Evolutionary conservation across 2,113 vertebrate species (phyloP), one percentile per base, ranked within the genome.

Genomic region (Brevimyrus niger): DNA sequence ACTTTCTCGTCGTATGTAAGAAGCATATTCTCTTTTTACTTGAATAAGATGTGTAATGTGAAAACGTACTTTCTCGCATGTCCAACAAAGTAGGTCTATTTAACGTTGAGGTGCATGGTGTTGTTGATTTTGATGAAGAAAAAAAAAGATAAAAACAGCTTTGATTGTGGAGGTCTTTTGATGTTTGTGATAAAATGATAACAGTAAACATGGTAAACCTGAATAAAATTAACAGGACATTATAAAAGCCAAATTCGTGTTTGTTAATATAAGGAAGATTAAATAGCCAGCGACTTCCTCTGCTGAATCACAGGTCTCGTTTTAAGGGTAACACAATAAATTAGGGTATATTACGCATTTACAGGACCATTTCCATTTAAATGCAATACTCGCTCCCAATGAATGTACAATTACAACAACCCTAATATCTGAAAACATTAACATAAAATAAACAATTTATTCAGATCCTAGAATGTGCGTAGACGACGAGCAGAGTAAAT

Each of bases 41-140:
- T 98, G 97, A 98, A 98, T 95, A 96, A 97, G 97, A 94, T 95
- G 95, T 96, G 95, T 98, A 95, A 96, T 96, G 97, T 97, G 96
- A 97, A 97, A 96, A 94, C 93, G 94, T 91, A 93, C 96, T 94
- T 92, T 95, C 95, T 96, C 96, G 98, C 97, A 98, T 98, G 98
- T 96, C 94, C 94, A 94, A 94, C 95, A 94, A 95, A 94, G 95
- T 96, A 92, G 93, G 53, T 91, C 89, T 94, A 92, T 95, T 95
- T 95, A 94, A 95, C 95, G 95, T 96, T 95, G 95, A 97, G 96
- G 96, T 97, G 97, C 96, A 97, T 97, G 97, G 96, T 97, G 96
- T 97, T 96, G 95, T 97, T 94, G 92, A 91, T 94, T 92, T 91
- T 92, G 89, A 91, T 93, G 92, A 92, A 90, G 91, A 92, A 93